phyloP scores from a whole-genome alignment of 2,113 vertebrate genomes.

The Corythornis cristatus region DNA sequence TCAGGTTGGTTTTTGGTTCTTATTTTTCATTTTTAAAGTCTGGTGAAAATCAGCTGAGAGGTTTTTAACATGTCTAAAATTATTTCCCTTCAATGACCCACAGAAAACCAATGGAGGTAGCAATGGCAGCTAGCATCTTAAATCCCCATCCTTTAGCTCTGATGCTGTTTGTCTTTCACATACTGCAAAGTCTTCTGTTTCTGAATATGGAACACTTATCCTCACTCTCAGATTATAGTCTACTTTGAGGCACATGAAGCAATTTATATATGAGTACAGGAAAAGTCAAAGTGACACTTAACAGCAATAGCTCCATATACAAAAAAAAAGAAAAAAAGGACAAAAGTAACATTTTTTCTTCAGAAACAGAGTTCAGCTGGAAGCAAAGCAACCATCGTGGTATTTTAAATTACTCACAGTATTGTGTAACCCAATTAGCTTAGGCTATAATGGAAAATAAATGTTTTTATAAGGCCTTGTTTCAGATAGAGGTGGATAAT shows the following conservation, averaged over 20 bases:
- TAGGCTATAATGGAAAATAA: background rate
- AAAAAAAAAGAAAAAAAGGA: background rate
- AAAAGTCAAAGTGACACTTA: constrained; percentile 31
- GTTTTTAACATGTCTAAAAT: background rate
- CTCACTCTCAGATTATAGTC: constrained; percentile 2
- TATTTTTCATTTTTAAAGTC: background rate
- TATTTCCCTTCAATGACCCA: constrained; percentile 4
- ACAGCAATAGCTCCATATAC: background rate
- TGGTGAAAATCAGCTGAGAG: background rate
- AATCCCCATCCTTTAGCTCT: background rate
- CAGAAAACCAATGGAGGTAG: background rate
- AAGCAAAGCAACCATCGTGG: constrained; percentile 8
- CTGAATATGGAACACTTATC: constrained; percentile 9
- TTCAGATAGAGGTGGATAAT: background rate
- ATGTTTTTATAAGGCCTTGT: background rate
- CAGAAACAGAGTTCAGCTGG: constrained; percentile 5
- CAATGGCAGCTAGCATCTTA: constrained; percentile 2
- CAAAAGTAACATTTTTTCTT: background rate
- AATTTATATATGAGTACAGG: background rate
- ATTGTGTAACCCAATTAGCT: background rate
- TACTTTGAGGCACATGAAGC: constrained; percentile 8
- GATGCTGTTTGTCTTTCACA: constrained; percentile 1
- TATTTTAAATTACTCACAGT: constrained; percentile 31
- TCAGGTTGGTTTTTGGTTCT: background rate
- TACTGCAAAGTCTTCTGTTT: constrained; percentile 6